Conservation (phyloP, 2,888 invertebrate genomes). For the Venustoraphidia nigricollis region DNA sequence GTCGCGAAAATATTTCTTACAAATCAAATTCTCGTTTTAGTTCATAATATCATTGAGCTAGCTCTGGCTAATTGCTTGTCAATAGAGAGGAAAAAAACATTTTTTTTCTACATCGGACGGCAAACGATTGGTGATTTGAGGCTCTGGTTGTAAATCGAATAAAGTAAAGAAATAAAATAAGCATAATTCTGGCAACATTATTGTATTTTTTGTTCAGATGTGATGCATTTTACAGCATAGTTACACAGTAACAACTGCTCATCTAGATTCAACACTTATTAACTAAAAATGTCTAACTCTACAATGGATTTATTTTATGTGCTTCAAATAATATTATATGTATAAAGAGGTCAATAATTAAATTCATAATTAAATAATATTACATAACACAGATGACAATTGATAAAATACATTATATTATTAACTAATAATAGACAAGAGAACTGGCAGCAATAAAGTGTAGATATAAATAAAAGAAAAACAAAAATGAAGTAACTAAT, state of each 20-base stretch:
- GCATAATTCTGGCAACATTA: constrained; percentile 47
- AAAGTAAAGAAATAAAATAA: constrained; percentile 25
- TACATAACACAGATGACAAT: no score
- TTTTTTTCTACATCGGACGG: no score
- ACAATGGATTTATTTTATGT: constrained; percentile 23
- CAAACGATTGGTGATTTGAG: neutral
- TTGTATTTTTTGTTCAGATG: constrained; percentile 42
- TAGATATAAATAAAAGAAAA: no score
- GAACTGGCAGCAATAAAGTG: no score
- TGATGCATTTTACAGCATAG: constrained; percentile 51
- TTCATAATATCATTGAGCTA: no score
- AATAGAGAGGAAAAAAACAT: no score
- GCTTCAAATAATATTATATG: constrained; percentile 19
- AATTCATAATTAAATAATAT: no score
- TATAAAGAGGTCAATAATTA: neutral
- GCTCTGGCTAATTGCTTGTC: no score
- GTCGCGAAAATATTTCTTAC: no score
- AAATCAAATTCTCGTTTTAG: no score
- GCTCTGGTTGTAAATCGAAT: neutral
- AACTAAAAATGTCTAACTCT: constrained; percentile 51
- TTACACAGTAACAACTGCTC: constrained; percentile 55
- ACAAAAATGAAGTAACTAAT: neutral
- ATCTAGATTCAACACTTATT: constrained; percentile 43
- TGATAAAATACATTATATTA: no score
- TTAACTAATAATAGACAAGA: no score